Evolutionary conservation across 37 sponge, comb jelly and placozoan genomes (phyloP), one percentile per base, ranked within the genome.

Genomic region (Lycopodina hypogea): DNA sequence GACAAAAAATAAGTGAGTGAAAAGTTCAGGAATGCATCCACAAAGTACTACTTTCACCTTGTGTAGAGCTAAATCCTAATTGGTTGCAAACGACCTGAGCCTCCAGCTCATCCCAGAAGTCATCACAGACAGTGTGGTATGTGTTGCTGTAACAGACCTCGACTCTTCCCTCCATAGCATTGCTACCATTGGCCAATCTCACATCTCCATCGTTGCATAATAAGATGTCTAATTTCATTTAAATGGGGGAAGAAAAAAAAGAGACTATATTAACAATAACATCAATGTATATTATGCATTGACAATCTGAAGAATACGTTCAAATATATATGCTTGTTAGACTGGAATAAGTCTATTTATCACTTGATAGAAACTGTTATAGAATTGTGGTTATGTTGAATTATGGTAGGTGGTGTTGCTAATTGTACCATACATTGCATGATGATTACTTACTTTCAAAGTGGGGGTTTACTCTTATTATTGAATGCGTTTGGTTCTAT

Each of bases 111-210:
- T 65, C 66, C 66, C 66, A 65, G 66, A 65, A 65, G 30, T 65
- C 66, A 65, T 65, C 66, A 65, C 66, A 65, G 30, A 65, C 66
- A 32, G 35, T 65, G 66, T 65, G 66, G 30, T 32, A 65, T 32
- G 66, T 42, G 50, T 41, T 70, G 37, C n/a, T 45, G 24, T 45
- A 48, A 38, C 71, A 70, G 50, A 70, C 28, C 37, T 70, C 71
- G 1, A 70, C 71, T 41, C 71, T 37, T 45, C 71, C 71, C 35
- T 70, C 71, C 50, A 45, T 45, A 23, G 23, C 38, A 17, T 4
- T 60, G 42, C 45, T 41, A 23, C 71, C 71, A 70, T 45, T 45
- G 26, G 35, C 71, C 35, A 70, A 70, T n/a, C 42, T 37, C 22
- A 70, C 42, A 21, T 70, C 23, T 1, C 71, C 71, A 45, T 70